These are phyloP conservation scores for Sminthurinus signatus DNA, from an alignment of 1,140 invertebrate species.

Conservation along the genomic window DNA sequence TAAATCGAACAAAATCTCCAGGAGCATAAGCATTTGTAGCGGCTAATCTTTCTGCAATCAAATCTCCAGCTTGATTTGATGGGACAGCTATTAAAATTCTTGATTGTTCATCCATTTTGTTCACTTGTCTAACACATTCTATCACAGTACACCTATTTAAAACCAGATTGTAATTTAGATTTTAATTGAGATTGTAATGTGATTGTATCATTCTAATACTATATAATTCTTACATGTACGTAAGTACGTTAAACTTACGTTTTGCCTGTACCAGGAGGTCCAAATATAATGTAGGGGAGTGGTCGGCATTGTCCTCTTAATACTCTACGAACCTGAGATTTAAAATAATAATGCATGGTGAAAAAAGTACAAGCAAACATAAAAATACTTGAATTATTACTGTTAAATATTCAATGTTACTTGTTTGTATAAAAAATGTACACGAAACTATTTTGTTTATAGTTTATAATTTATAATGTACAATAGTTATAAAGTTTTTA, in stretches of 20 bases:
- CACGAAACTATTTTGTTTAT: too few species aligned
- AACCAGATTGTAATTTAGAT: too few species aligned
- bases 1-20: slow-evolving; percentile 62
- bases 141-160: slow-evolving; percentile 70
- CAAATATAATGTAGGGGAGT: slow-evolving; percentile 68
- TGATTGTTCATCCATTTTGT: slow-evolving; percentile 55
- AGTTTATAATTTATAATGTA: too few species aligned
- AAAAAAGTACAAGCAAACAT: too few species aligned
- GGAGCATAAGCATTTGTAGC: slow-evolving; percentile 51
- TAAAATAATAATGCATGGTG: too few species aligned
- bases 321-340: slow-evolving; percentile 60
- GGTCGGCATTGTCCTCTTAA: slow-evolving; percentile 53
- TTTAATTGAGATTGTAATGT: too few species aligned
- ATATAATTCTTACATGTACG: too few species aligned
- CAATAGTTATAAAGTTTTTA: slow-evolving; percentile 43
- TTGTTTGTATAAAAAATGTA: too few species aligned
- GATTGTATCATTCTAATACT: too few species aligned
- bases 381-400: too few species aligned
- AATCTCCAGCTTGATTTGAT: slow-evolving; percentile 80
- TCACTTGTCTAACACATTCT: slow-evolving; percentile 60
- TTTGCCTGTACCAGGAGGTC: slow-evolving; percentile 66
- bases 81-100: slow-evolving; percentile 71
- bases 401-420: too few species aligned
- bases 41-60: slow-evolving; percentile 63
- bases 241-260: too few species aligned